A percentile compares a stretch with the other conserved stretches of the same genome.
Conservation (phyloP, 2,113 vertebrate species). For the Rhea pennata region DNA sequence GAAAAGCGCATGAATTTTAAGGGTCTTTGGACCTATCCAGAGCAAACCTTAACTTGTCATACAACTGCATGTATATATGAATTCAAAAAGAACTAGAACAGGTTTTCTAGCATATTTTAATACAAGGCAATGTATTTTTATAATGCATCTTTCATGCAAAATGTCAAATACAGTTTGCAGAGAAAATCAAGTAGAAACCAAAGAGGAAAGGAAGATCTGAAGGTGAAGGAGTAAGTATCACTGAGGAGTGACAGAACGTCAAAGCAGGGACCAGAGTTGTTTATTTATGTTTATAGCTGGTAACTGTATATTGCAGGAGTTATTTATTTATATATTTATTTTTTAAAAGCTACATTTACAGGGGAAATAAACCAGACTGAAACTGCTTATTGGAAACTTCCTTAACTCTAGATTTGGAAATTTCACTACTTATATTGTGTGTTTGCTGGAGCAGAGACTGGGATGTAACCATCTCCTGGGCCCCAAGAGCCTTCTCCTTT, state of each 20-base stretch:
- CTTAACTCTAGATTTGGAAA: not conserved
- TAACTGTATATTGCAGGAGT: not conserved
- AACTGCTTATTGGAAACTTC: not conserved
- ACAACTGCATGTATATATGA: not conserved
- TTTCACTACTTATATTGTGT: not conserved
- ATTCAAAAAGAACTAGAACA: not conserved
- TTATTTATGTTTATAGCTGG: conserved; percentile 36
- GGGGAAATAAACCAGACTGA: not conserved
- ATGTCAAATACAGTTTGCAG: conserved; percentile 21
- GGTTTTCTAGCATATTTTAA: conserved; percentile 7
- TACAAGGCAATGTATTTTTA: conserved; percentile 17
- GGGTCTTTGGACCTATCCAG: not conserved
- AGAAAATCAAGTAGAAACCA: conserved; percentile 28
- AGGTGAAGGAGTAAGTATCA: conserved; percentile 20
- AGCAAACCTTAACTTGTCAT: not conserved
- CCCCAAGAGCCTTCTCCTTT: not conserved
- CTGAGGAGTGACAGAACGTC: conserved; percentile 29
- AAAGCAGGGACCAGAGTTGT: not conserved
- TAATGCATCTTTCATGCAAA: not conserved
- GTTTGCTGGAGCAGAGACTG: not conserved
- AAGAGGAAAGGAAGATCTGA: conserved; percentile 27
- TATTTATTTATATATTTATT: not conserved
- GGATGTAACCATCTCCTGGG: not conserved
- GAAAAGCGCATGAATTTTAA: conserved; percentile 56
- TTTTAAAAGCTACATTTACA: not conserved